These are phyloP conservation scores for Terrapene triunguis DNA, from an alignment of 2,113 vertebrate genomes.

Conservation along the genomic window DNA sequence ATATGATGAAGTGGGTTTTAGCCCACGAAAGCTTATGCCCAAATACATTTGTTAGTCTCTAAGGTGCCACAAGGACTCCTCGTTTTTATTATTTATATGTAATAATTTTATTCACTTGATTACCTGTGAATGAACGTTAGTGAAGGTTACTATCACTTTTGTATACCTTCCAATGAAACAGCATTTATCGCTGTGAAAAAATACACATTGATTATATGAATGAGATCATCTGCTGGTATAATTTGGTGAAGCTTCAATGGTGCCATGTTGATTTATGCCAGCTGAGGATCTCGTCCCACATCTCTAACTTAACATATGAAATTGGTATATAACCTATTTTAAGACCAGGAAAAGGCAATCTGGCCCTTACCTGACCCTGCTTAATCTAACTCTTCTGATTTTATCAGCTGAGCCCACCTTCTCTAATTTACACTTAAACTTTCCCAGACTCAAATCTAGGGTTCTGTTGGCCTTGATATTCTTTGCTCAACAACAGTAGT, in stretches of 20 bases:
- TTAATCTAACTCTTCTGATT: constrained; percentile 1
- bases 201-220: neutral
- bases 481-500: neutral
- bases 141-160: constrained; percentile 14
- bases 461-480: neutral
- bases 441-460: neutral
- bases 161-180: neutral
- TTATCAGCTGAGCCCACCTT: neutral
- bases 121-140: neutral
- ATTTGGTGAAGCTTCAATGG: neutral
- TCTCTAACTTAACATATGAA: neutral
- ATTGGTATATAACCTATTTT: neutral
- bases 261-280: neutral
- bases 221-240: neutral
- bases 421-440: neutral
- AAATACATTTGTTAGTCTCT: too few relatives aligned
- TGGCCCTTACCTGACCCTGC: neutral
- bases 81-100: neutral
- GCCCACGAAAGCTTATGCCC: too few relatives aligned
- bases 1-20: too few relatives aligned
- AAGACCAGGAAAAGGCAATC: neutral
- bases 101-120: neutral
- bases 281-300: neutral
- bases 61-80: too few relatives aligned
- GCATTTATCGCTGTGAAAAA: neutral